Evolutionary conservation across 2,888 invertebrate genomes (phyloP).

Genomic region (Schizaphis graminum): DNA sequence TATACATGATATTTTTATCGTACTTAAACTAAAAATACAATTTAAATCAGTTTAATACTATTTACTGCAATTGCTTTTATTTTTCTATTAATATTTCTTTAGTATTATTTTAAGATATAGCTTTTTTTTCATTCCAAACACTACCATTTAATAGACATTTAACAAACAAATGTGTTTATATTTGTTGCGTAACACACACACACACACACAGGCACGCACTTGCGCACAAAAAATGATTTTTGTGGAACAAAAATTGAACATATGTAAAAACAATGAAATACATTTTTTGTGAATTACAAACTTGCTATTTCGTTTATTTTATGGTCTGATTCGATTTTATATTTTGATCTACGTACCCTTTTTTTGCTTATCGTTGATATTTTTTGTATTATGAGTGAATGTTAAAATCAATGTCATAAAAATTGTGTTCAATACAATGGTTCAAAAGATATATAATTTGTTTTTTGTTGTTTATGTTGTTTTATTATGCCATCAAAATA

Average conservation of each 20-base stretch:
- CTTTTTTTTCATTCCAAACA: background rate
- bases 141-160: background rate
- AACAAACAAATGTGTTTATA: background rate
- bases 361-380: background rate
- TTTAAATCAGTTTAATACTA: background rate
- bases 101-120: background rate
- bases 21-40: background rate
- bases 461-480: background rate
- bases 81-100: background rate
- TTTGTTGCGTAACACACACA: background rate
- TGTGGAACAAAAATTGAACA: background rate
- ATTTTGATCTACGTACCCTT: background rate
- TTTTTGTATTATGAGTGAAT: background rate
- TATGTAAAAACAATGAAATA: background rate
- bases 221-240: background rate
- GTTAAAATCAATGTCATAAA: conserved; percentile 2
- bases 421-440: background rate
- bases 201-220: no score
- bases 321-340: background rate
- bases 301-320: background rate
- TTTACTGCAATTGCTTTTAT: background rate
- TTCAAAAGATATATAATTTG: background rate
- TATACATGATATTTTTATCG: background rate
- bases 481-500: background rate
- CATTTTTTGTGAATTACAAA: background rate